A percentile compares a stretch with the other conserved stretches of the same genome.
phyloP scores from a whole-genome alignment of 2,888 invertebrate species.

The Tipula vernalis region DNA sequence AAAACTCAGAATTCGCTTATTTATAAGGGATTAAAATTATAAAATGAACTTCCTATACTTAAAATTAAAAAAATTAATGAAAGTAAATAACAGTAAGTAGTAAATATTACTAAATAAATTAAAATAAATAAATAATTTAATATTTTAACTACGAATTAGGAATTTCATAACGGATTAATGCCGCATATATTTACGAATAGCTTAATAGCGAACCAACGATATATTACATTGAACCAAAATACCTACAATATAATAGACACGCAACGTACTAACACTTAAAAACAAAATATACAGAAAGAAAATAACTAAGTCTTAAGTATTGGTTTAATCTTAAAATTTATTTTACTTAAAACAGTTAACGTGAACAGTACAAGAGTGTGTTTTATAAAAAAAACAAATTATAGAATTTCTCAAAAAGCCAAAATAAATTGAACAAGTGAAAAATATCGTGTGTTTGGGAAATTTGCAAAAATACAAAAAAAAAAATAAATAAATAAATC shows the following conservation, averaged over 20 bases:
- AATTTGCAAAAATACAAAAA: not conserved
- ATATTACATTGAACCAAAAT: not conserved
- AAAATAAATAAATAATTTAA: too few relatives aligned
- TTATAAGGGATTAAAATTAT: too few relatives aligned
- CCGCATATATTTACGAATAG: not conserved
- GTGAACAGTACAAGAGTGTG: not conserved
- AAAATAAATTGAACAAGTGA: not conserved
- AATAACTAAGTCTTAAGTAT: not conserved
- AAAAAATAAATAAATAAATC: not conserved
- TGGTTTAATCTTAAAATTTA: not conserved
- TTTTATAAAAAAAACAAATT: not conserved
- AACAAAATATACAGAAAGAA: not conserved
- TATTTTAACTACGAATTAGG: too few relatives aligned
- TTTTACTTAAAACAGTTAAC: not conserved
- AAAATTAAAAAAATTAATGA: too few relatives aligned
- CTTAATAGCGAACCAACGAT: not conserved
- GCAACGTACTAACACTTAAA: not conserved
- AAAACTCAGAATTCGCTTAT: too few relatives aligned
- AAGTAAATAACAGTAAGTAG: too few relatives aligned
- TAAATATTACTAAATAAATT: too few relatives aligned
- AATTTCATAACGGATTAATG: too few relatives aligned
- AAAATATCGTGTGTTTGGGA: not conserved
- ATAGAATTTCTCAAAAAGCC: not conserved
- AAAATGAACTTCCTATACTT: too few relatives aligned
- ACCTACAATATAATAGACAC: not conserved